Evolutionary conservation across 2,888 invertebrate genomes (phyloP), one percentile per base, ranked within the genome.

Genomic region (Ernsta delagoae): DNA sequence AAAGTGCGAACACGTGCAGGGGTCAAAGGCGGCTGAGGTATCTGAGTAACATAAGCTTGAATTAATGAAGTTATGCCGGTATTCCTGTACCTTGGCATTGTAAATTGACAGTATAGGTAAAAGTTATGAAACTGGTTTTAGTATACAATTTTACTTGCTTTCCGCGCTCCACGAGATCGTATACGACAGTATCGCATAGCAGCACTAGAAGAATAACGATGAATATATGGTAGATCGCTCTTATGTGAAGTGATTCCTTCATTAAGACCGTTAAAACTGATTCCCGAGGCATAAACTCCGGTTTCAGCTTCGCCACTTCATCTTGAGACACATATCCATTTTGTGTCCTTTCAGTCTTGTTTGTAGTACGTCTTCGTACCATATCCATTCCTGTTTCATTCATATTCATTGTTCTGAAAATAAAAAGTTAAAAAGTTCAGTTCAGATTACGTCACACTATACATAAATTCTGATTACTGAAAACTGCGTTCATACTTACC

Each of bases 221-320:
- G 86, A 98, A 98, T 74, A 98, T 96, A 83, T 98, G 96, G 84
- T 98, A 97, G 75, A 98, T 96, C 3, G 97, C 96, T 77, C 95
- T 94, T 78, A 98, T 96, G 86, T 98, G 98, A 64, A 95, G 94
- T 0, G 90, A 90, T 62, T 96, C 95, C 80, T 96, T 95, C 76
- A 97, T 94, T 31, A 98, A 93, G 71, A 96, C 96, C 0, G 97
- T 98, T 68, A 98, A 90, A n/a, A 96, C 92, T 0, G 98, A 98
- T 82, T 97, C 96, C 72, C 98, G 94, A 6, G 94, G 83, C n/a
- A 94, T 82, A 81, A 97, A 98, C 70, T 89, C 89, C 34, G 81
- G 75, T n/a, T 70, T 74, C 31, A 75, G 70, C 11, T 77, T 76
- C 24, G 77, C 75, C 65, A 79, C 76, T 9, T 80, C 79, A 36